Evolutionary conservation across 2,113 vertebrate species (phyloP).

Genomic region (Gavialis gangeticus): DNA sequence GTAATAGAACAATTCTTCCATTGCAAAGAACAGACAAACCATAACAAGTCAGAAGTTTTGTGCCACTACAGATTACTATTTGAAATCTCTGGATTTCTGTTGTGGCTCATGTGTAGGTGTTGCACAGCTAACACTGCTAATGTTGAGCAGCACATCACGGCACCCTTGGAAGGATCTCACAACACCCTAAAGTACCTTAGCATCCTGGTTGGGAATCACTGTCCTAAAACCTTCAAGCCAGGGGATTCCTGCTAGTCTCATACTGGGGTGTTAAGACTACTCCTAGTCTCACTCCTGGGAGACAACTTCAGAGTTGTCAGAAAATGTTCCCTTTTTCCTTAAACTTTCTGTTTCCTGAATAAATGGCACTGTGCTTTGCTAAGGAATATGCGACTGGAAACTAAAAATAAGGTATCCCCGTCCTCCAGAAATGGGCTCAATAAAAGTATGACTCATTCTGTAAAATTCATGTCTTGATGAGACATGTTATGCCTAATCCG

Average conservation of each 20-base stretch:
- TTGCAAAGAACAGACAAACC: too few relatives aligned
- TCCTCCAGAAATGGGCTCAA: not conserved
- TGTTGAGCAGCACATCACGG: too few relatives aligned
- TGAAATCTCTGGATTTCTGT: too few relatives aligned
- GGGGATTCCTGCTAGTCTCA: not conserved
- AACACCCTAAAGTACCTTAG: too few relatives aligned
- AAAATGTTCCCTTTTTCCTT: not conserved
- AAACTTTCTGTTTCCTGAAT: not conserved
- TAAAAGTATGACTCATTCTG: not conserved
- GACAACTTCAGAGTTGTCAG: rapidly evolving
- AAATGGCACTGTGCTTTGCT: not conserved
- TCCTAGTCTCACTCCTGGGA: rapidly evolving
- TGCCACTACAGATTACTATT: too few relatives aligned
- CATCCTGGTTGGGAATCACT: not conserved
- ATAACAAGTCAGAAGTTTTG: too few relatives aligned
- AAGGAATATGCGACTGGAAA: not conserved
- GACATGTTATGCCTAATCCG: not conserved
- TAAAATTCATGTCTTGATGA: not conserved
- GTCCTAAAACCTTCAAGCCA: not conserved
- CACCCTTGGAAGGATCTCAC: too few relatives aligned
- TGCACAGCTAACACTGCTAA: too few relatives aligned
- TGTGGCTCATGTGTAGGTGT: too few relatives aligned
- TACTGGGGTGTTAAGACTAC: not conserved
- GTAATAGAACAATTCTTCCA: too few relatives aligned
- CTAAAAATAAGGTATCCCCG: not conserved